Base-by-base conservation (phyloP, 2,113 vertebrate genomes). In the Cephalophus harveyi region DNA sequence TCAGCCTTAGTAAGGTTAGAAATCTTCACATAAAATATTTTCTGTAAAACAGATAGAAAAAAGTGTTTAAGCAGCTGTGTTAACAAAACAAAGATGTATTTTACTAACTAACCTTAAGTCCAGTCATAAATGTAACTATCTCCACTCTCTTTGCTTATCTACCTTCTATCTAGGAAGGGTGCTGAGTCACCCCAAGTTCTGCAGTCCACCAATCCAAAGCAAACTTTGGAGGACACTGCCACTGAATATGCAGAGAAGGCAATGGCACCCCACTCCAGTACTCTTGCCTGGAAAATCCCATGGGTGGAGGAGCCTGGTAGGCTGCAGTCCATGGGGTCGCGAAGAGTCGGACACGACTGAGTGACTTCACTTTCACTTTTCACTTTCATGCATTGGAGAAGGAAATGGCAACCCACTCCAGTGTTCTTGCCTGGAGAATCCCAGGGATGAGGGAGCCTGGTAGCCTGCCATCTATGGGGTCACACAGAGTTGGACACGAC, bases 81-180 rank as follows among this genome's bases (percentile, higher is more conserved):
- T 81, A n/a, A 92, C 16, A 89, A 91, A 81, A 33, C 33, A 50
- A 92, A 89, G 46, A 40, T 21, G 1, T 6, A 82, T 89, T 89
- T 93, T 64, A 40, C 28, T 64, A 87, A 93, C 7, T 54, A 64
- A 15, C 3, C n/a, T 74, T 16, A 84, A 85, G 23, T 50, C 33
- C 14, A 50, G 23, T 62, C 23, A 17, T n/a, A 28, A 13, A 6
- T 50, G 2, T 71, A 21, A 13, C 12, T n/a, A 9, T 74, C 52
- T 76, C 54, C 59, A 40, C 7, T 55, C 71, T 81, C 40, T 92
- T 83, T 36, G 55, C 27, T 60, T 62, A 40, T 90, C 12, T 28
- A 36, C 28, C 5, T 43, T 83, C 40, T 5, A 13, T 15, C 21
- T 60, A 87, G 21, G 36, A 28, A 43, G 28, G 21, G 52, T 50